Conservation (phyloP, 2,797 vertebrate species). For the Myioborus melanocephalus region DNA sequence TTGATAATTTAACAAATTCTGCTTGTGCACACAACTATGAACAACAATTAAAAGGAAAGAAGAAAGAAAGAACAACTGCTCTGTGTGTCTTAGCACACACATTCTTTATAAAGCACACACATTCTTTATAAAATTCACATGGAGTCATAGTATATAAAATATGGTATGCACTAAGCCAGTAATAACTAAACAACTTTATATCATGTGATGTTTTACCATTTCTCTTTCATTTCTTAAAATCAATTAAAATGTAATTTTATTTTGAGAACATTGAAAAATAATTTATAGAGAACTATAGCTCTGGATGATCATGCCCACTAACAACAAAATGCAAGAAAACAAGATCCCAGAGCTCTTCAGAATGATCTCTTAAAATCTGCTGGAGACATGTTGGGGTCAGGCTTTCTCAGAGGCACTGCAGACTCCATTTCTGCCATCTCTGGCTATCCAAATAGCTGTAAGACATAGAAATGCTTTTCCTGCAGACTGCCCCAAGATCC, state of each 20-base stretch:
- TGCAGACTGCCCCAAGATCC: background rate
- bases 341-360: background rate
- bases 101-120: background rate
- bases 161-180: background rate
- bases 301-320: background rate
- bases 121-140: background rate
- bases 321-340: background rate
- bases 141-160: background rate
- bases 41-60: background rate
- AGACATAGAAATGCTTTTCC: background rate
- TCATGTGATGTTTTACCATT: background rate
- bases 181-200: background rate
- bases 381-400: background rate
- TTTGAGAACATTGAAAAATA: background rate
- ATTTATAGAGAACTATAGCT: background rate
- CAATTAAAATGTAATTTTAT: background rate
- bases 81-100: background rate
- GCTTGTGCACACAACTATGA: background rate
- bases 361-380: background rate
- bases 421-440: background rate
- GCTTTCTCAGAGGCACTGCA: background rate
- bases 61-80: background rate
- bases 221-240: background rate
- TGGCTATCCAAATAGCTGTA: background rate
- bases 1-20: background rate